Conservation (phyloP, 1,140 invertebrate genomes). For the Zaprionus inermis region DNA sequence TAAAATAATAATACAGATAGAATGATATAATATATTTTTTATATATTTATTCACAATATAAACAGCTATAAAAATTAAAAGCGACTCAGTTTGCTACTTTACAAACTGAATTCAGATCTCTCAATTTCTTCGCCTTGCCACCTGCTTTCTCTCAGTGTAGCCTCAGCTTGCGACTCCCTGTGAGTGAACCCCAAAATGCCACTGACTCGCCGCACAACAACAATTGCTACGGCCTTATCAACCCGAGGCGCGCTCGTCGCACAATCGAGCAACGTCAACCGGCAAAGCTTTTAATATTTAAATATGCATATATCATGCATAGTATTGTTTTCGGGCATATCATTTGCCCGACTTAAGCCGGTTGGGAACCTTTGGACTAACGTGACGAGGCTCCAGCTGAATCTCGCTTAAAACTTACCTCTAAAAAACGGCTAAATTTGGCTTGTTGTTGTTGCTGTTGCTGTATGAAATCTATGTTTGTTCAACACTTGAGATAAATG, state of each 20-base stretch:
- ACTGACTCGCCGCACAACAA: conserved; percentile 13
- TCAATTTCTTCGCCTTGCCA: background rate
- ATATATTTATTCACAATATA: too few relatives aligned
- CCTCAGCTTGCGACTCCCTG: background rate
- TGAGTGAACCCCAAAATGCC: conserved; percentile 10
- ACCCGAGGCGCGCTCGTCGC: background rate
- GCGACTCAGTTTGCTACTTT: too few relatives aligned
- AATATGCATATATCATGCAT: background rate
- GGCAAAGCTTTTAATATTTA: conserved; percentile 10
- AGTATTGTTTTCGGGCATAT: background rate
- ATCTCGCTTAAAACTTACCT: conserved; percentile 15
- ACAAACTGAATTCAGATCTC: too few relatives aligned
- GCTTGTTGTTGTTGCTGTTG: background rate
- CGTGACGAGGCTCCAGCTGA: too few relatives aligned
- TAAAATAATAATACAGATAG: too few relatives aligned
- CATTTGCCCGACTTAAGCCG: background rate
- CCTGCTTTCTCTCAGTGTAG: conserved; percentile 11
- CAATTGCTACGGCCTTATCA: conserved; percentile 21
- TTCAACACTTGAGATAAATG: conserved; percentile 33
- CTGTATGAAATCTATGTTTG: conserved; percentile 13
- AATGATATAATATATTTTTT: too few relatives aligned
- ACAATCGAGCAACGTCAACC: conserved; percentile 17
- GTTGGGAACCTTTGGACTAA: conserved; percentile 1
- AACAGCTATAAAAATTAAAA: background rate
- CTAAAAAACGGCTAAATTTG: conserved; percentile 1